phyloP scores from a whole-genome alignment of 2,797 vertebrate species.

The Sparidentex hasta region DNA sequence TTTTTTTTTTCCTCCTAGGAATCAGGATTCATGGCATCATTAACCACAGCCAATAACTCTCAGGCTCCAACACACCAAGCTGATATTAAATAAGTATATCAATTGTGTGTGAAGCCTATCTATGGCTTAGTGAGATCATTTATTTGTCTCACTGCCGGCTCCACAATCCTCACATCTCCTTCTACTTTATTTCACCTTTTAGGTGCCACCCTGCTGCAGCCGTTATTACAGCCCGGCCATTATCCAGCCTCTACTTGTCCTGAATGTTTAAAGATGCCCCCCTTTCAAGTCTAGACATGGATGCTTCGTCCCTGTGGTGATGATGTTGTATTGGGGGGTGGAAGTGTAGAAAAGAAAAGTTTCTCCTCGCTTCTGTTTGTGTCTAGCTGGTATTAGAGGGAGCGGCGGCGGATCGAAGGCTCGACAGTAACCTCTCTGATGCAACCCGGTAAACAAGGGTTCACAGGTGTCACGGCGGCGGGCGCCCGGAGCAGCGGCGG shows the following conservation, averaged over 20 bases:
- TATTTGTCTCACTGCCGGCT: constrained; percentile 67
- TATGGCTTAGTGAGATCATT: constrained; percentile 53
- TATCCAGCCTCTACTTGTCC: constrained; percentile 56
- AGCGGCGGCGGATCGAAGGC: constrained; percentile 50
- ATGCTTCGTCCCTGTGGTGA: constrained; percentile 39
- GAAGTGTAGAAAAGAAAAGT: constrained; percentile 42
- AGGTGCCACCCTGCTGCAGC: constrained; percentile 20
- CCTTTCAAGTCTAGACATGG: constrained; percentile 57
- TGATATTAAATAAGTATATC: constrained; percentile 80
- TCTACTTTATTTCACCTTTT: constrained; percentile 54
- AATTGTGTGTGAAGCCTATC: constrained; percentile 65
- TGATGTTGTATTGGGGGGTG: neutral
- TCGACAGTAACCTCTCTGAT: constrained; percentile 58
- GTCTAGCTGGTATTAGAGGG: constrained; percentile 49
- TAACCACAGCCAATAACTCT: constrained; percentile 75
- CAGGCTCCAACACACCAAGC: constrained; percentile 53
- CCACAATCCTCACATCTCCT: constrained; percentile 49
- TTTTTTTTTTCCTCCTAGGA: constrained; percentile 23
- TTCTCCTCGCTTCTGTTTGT: constrained; percentile 47
- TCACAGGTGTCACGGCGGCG: constrained; percentile 69
- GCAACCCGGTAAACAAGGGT: constrained; percentile 72
- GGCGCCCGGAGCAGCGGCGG: constrained; percentile 44
- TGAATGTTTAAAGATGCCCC: constrained; percentile 50
- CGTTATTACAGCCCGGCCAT: constrained; percentile 72
- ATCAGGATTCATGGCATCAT: constrained; percentile 80